Percentiles rank a stretch among this genome's conserved stretches.
These are phyloP conservation scores for Platysternon megacephalum DNA, from an alignment of 2,113 vertebrate genomes.

Conservation along the genomic window DNA sequence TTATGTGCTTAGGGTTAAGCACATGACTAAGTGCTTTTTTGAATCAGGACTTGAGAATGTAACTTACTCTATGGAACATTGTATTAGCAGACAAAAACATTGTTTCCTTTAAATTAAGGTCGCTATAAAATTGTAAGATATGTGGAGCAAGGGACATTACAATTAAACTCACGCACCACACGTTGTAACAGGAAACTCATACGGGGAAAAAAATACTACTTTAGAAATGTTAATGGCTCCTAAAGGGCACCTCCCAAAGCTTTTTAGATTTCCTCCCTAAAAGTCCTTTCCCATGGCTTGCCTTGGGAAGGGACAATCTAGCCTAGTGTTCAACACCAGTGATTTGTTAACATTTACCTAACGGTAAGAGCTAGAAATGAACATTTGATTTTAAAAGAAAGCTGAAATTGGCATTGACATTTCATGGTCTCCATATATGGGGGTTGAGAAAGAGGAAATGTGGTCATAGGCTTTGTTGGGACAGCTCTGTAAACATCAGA, in stretches of 20 bases:
- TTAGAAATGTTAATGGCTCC: not conserved
- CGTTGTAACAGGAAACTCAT: not conserved
- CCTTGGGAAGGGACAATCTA: not conserved
- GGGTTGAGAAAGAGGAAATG: not conserved
- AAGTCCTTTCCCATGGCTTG: not conserved
- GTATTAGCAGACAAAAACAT: not conserved
- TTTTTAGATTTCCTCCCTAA: not conserved
- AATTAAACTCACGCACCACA: not conserved
- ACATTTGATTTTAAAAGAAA: not conserved
- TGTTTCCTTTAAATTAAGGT: not conserved
- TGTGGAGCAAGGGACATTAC: not conserved
- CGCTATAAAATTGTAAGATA: not conserved
- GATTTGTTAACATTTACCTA: not conserved
- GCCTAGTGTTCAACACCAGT: rapidly evolving
- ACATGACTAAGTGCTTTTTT: not conserved
- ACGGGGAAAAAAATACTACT: rapidly evolving
- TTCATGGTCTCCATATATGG: not conserved
- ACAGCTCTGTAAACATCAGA: not conserved
- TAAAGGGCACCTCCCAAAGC: not conserved
- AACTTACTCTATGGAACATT: not conserved
- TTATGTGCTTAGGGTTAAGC: not conserved
- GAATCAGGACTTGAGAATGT: not conserved
- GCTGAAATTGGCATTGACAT: not conserved
- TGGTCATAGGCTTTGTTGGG: not conserved
- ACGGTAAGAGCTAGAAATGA: not conserved